Base-by-base conservation (phyloP, 2,113 vertebrate species). In the Syngnathus typhle region DNA sequence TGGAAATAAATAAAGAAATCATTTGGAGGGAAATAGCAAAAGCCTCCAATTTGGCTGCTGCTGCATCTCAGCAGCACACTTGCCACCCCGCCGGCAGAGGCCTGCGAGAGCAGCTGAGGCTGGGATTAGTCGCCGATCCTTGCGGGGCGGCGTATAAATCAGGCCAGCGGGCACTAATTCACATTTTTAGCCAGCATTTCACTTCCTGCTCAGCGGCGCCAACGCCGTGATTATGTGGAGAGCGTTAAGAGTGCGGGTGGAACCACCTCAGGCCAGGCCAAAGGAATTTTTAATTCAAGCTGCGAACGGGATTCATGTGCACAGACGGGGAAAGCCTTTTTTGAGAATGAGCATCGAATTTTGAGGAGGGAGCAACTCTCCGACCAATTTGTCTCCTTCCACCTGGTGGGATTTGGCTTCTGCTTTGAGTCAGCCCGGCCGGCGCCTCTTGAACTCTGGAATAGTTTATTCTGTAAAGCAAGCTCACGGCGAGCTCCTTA, bases 1-100 rank as follows among this genome's bases (percentile, higher is more conserved):
- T 16, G 2, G 13, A 23, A 21, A 44, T 7, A 21, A 19, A 43
- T 21, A 23, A n/a, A 61, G 12, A 27, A 62, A 44, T 62, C 23
- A 44, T 6, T 27, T 15, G 8, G 21, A 21, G 27, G 21, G 16
- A 46, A 62, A 27, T 12, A 44, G 38, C 60, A n/a, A 44, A 62
- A 62, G n/a, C 60, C 23, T 62, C 60, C 60, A 62, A 44, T 62
- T 62, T 62, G 60, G 12, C 60, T 15, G 39, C 18, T 44, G n/a
- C 27, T 41, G 41, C 60, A 44, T 62, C 60, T 62, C 60, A 8
- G 60, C 21, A 41, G 60, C 41, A 62, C 60, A 23, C 21, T 62
- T 16, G 60, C 41, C 27, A 21, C n/a, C 60, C 60, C 60, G 16
- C 60, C 60, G 41, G 60, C 39, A 21, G n/a, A 7, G 39, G 60